Percentiles rank a stretch among this genome's conserved stretches.
Conservation (phyloP, 2,113 vertebrate genomes). For the Plectropomus leopardus region DNA sequence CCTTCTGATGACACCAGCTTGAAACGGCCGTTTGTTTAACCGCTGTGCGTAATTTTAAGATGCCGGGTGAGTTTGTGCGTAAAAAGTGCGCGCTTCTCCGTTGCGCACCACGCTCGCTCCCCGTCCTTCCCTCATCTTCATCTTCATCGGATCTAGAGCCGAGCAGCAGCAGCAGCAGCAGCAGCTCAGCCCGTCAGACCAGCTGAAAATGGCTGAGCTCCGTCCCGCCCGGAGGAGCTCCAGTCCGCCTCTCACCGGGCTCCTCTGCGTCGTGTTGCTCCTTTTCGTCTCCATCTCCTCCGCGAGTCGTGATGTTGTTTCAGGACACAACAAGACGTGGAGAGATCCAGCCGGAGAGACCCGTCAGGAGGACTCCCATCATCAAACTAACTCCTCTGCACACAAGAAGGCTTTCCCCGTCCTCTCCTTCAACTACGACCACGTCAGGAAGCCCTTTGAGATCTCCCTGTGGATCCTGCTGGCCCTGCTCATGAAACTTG, state of each 20-base stretch:
- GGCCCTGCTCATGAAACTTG: slow-evolving; percentile 96
- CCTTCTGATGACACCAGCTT: neutral
- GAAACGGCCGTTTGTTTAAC: neutral
- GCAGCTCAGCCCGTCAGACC: neutral
- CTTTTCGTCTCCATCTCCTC: neutral
- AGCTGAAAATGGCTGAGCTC: slow-evolving; percentile 54
- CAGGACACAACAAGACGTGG: slow-evolving; percentile 30
- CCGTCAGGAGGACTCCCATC: neutral
- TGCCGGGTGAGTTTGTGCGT: slow-evolving; percentile 36
- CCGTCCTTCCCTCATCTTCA: slow-evolving; percentile 13
- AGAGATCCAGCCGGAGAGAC: neutral
- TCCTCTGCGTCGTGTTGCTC: neutral
- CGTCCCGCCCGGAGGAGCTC: neutral
- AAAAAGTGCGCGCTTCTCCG: slow-evolving; percentile 52
- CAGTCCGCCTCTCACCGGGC: neutral
- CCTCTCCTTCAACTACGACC: slow-evolving; percentile 86
- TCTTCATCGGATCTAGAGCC: slow-evolving; percentile 35
- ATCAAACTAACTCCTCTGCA: neutral
- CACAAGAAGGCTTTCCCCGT: slow-evolving; percentile 91
- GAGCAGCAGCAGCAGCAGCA: slow-evolving; percentile 6
- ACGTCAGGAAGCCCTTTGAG: slow-evolving; percentile 90
- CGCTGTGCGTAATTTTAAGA: slow-evolving; percentile 6
- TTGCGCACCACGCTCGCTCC: slow-evolving; percentile 24
- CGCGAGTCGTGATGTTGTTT: slow-evolving; percentile 15
- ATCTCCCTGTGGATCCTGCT: slow-evolving; percentile 96